Evolutionary conservation across 1,140 invertebrate genomes (phyloP).

Genomic region (Hycleus phaleratus): DNA sequence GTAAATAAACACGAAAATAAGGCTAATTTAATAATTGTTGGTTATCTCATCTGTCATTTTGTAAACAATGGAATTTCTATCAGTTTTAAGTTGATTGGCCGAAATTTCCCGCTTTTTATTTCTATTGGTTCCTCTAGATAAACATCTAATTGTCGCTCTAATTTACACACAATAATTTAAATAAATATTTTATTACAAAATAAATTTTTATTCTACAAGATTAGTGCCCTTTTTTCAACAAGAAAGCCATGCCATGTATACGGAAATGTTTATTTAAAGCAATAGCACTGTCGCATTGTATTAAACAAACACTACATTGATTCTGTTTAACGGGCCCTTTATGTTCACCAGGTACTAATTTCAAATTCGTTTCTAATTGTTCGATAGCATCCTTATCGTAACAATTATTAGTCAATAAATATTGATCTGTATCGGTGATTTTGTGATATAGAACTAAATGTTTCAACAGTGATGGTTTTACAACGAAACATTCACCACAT

Average conservation of each 20-base stretch:
- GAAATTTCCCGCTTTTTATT: too few species aligned
- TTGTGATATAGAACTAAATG: conserved; percentile 55
- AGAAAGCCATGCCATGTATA: conserved; percentile 60
- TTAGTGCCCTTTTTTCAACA: conserved; percentile 41
- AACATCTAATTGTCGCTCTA: too few species aligned
- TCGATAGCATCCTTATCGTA: conserved; percentile 46
- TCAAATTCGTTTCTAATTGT: conserved; percentile 39
- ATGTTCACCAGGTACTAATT: conserved; percentile 30
- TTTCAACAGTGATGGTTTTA: conserved; percentile 54
- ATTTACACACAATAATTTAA: too few species aligned
- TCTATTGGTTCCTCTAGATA: too few species aligned
- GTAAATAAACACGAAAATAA: too few species aligned
- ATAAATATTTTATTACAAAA: background rate
- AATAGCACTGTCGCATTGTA: conserved; percentile 48
- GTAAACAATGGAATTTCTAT: too few species aligned
- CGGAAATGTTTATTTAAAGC: conserved; percentile 54
- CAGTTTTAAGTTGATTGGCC: too few species aligned
- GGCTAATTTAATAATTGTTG: too few species aligned
- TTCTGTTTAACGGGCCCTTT: conserved; percentile 47
- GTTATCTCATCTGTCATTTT: too few species aligned
- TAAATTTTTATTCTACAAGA: too few species aligned
- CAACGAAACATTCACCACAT: conserved; percentile 59
- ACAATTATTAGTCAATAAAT: conserved; percentile 50
- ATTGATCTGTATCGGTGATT: conserved; percentile 48
- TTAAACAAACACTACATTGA: conserved; percentile 57